phyloP scores from a whole-genome alignment of 2,888 invertebrate genomes.

The Sesia apiformis region DNA sequence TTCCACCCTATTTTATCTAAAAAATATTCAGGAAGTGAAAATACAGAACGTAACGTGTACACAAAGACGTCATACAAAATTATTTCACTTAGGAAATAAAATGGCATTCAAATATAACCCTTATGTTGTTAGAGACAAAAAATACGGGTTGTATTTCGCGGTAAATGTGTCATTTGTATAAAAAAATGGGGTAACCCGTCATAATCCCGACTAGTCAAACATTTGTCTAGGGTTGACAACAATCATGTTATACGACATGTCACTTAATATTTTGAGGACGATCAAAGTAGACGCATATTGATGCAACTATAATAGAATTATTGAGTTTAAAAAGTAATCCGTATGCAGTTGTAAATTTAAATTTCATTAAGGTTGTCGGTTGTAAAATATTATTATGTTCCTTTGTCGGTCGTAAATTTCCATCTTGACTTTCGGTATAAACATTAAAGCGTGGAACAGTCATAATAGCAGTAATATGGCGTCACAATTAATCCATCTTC shows the following conservation, averaged over 20 bases:
- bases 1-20: constrained; percentile 35
- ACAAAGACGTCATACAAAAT: too few relatives aligned
- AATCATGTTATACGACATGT: constrained; percentile 40
- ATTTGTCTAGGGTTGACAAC: constrained; percentile 43
- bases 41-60: constrained; percentile 3
- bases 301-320: constrained; percentile 9
- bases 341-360: constrained; percentile 4
- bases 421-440: constrained; percentile 1
- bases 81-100: too few relatives aligned
- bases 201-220: constrained; percentile 39
- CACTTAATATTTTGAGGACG: constrained; percentile 54
- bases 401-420: constrained; percentile 9
- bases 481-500: neutral
- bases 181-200: constrained; percentile 28
- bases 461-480: neutral
- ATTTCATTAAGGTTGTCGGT: constrained; percentile 10
- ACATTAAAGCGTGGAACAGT: constrained; percentile 5
- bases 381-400: constrained; percentile 10
- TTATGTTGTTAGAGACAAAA: too few relatives aligned
- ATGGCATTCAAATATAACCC: too few relatives aligned
- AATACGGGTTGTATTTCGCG: too few relatives aligned
- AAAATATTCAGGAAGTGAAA: constrained; percentile 49
- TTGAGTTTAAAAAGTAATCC: constrained; percentile 6
- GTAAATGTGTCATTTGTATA: neutral
- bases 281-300: constrained; percentile 12